Conservation (phyloP, 2,888 invertebrate genomes). For the Tridacna gigas region DNA sequence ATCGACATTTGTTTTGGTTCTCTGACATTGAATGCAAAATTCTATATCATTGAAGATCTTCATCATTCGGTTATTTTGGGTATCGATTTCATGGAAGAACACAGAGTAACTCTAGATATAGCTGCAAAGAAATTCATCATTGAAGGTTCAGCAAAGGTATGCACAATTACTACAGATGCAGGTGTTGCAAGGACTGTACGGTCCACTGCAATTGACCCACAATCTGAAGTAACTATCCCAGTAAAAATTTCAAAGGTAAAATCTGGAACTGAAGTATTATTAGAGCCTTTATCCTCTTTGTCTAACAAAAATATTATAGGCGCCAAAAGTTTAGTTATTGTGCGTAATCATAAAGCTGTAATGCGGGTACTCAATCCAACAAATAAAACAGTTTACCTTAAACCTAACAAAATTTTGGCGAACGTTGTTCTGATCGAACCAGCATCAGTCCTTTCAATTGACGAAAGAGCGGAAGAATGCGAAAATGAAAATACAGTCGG, state of each 20-base stretch:
- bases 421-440: neutral
- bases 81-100: slow-evolving; percentile 1
- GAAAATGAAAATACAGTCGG: slow-evolving; percentile 7
- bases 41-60: slow-evolving; percentile 23
- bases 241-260: neutral
- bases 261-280: neutral
- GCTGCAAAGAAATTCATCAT: slow-evolving; percentile 3
- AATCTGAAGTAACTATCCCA: neutral
- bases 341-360: too few relatives aligned
- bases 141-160: slow-evolving; percentile 10
- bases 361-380: slow-evolving; percentile 3
- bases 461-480: neutral
- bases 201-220: neutral
- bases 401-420: neutral
- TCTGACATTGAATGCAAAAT: neutral
- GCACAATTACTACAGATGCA: slow-evolving; percentile 11
- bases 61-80: neutral
- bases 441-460: neutral
- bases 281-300: neutral
- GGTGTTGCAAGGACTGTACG: slow-evolving; percentile 6
- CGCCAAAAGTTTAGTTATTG: neutral
- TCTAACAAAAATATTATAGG: neutral
- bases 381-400: neutral
- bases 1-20: slow-evolving; percentile 3
- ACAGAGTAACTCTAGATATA: neutral